These are phyloP conservation scores for Himalopsyche tibetana DNA, from an alignment of 2,888 invertebrate genomes.

Conservation along the genomic window DNA sequence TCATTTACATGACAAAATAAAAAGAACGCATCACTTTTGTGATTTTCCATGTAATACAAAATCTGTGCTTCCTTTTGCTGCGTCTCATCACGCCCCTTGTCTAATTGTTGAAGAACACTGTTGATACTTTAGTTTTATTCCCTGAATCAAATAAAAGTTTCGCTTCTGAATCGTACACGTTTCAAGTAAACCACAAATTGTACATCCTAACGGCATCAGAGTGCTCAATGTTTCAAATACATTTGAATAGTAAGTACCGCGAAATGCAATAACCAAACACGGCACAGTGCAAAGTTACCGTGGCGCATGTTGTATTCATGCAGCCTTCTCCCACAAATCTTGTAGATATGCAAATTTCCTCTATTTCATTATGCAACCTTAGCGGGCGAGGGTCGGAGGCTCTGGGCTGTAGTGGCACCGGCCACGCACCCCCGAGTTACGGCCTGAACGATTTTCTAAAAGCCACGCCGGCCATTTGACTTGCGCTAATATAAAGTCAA, in stretches of 20 bases:
- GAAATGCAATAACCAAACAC: slow-evolving; percentile 24
- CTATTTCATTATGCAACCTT: slow-evolving; percentile 65
- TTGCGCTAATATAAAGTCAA: not conserved
- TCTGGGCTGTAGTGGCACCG: not conserved
- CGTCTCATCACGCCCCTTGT: too few species aligned
- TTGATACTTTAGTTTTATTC: too few species aligned
- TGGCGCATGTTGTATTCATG: slow-evolving; percentile 43
- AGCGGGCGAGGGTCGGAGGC: slow-evolving; percentile 42
- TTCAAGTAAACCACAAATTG: slow-evolving; percentile 1
- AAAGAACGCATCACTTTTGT: too few species aligned
- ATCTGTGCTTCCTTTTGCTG: too few species aligned
- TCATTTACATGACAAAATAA: too few species aligned
- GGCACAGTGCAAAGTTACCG: not conserved
- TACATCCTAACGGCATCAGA: not conserved
- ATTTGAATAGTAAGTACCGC: slow-evolving; percentile 33
- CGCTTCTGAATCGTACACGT: not conserved
- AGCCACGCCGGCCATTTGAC: not conserved
- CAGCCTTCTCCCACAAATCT: slow-evolving; percentile 62
- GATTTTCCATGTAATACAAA: too few species aligned
- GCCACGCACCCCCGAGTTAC: slow-evolving; percentile 32
- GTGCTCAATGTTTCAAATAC: slow-evolving; percentile 9
- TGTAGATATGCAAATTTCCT: slow-evolving; percentile 65
- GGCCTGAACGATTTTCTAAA: slow-evolving; percentile 19
- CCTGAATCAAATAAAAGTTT: not conserved
- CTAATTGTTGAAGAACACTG: too few species aligned